Base-by-base conservation (phyloP, 2,888 invertebrate species). In the Myopa tessellatipennis region DNA sequence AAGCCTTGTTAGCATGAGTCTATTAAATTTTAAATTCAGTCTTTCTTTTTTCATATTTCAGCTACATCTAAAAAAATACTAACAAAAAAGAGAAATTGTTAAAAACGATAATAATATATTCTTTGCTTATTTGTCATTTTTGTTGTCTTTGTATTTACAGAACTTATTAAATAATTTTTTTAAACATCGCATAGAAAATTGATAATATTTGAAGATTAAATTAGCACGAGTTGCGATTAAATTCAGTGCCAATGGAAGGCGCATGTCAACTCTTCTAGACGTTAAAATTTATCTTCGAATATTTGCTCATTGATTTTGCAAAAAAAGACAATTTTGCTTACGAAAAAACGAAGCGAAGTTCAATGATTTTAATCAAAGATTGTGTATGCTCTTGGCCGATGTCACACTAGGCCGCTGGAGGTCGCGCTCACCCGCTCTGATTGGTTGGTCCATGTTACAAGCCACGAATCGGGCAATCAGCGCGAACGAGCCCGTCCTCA, bases 1-100 rank as follows among this genome's bases (percentile, higher is more conserved):
- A 85, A 78, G 83, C 82, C 86, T 86, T 84, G 84, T 87, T 87
- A 87, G 86, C 87, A 85, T 76, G 60, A 69, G 26, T 69, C 40
- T 40, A 68, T 69, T 60, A 60, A 69, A 75, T 69, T 40, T 40
- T 10, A 40, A 69, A 61, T 61, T 52, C 52, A 52, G 58, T 34
- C 14, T n/a, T 36, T 55, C 5, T 16, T 36, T 70, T 50, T 26
- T 73, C 14, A 40, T 61, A 18, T 70, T 55, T 50, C n/a, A 18
- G 8, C 26, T 67, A 14, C 16, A 8, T 67, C 67, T 16, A 16
- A 4, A 36, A 16, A 14, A 67, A 40, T 8, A 16, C 8, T 10
- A 67, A 40, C 67, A 36, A 60, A 7, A 63, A 63, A 63, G 12
- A 16, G 26, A 26, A 18, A 18, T 4, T 4, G 26, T 26, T 26